Evolutionary conservation across 1,140 invertebrate genomes (phyloP).

Genomic region (Sinella curviseta): DNA sequence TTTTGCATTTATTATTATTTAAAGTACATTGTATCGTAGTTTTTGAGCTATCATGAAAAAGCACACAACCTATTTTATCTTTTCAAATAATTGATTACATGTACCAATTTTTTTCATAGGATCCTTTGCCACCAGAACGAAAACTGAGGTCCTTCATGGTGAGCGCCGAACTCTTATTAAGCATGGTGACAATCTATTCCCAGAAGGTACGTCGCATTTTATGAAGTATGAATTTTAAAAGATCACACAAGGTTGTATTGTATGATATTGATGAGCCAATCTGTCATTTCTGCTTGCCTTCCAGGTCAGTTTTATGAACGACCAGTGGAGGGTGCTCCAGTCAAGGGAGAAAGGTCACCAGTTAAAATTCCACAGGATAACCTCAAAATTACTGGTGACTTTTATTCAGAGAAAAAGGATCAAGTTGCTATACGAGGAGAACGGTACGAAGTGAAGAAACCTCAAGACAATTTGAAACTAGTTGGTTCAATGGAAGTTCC

Average conservation of each 20-base stretch:
- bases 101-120: slow-evolving; percentile 3
- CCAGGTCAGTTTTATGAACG: slow-evolving; percentile 28
- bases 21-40: no score
- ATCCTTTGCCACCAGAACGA: not conserved
- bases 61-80: no score
- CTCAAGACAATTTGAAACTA: slow-evolving; percentile 54
- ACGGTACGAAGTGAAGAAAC: slow-evolving; percentile 53
- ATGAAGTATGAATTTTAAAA: not conserved
- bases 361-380: slow-evolving; percentile 49
- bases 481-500: slow-evolving; percentile 52
- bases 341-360: slow-evolving; percentile 15
- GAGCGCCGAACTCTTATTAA: not conserved
- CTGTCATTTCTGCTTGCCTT: no score
- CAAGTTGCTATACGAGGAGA: slow-evolving; percentile 49
- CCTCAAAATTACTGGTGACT: slow-evolving; percentile 61
- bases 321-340: not conserved
- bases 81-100: no score
- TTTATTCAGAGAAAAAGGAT: slow-evolving; percentile 54
- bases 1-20: no score
- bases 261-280: not conserved
- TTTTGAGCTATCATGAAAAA: no score
- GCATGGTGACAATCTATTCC: not conserved
- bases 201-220: not conserved
- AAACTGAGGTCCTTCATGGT: slow-evolving; percentile 9
- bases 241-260: not conserved